Evolutionary conservation across 2,797 vertebrate species (phyloP).

Genomic region (Amphiprion clarkii): DNA sequence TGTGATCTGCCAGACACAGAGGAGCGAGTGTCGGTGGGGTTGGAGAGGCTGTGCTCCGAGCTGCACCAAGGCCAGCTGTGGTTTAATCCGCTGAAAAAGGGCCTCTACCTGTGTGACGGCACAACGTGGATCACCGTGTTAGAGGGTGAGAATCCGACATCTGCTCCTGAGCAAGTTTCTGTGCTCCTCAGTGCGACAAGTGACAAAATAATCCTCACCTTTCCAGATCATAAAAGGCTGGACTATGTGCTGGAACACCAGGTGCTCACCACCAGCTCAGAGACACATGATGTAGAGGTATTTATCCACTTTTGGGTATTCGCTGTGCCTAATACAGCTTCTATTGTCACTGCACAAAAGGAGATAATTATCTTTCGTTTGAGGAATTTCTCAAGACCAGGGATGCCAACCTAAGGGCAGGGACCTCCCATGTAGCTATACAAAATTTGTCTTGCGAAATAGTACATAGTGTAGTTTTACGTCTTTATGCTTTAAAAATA

Average conservation of each 20-base stretch:
- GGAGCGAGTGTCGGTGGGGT: constrained; percentile 88
- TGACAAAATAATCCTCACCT: background rate
- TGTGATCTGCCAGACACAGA: constrained; percentile 77
- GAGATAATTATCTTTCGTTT: background rate
- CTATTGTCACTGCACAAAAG: too few relatives aligned
- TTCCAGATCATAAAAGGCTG: constrained; percentile 87
- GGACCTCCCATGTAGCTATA: background rate
- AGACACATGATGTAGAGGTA: constrained; percentile 94
- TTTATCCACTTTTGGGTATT: background rate
- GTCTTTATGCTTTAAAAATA: too few relatives aligned
- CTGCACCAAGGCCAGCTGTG: constrained; percentile 88
- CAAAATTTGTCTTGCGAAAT: background rate
- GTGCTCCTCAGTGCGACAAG: background rate
- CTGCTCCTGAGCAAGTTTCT: background rate
- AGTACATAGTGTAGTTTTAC: background rate
- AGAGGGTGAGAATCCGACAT: constrained; percentile 84
- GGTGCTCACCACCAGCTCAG: constrained; percentile 90
- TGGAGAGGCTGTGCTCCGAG: constrained; percentile 83
- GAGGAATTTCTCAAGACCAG: background rate
- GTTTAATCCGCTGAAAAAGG: constrained; percentile 88
- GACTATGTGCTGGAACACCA: constrained; percentile 94
- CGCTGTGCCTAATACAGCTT: background rate
- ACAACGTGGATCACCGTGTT: constrained; percentile 89
- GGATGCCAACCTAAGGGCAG: background rate
- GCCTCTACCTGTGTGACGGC: constrained; percentile 91